A percentile compares a stretch with the other conserved stretches of the same genome.
These are phyloP conservation scores for Dinocampus coccinellae DNA, from an alignment of 2,888 invertebrate species.

Conservation along the genomic window DNA sequence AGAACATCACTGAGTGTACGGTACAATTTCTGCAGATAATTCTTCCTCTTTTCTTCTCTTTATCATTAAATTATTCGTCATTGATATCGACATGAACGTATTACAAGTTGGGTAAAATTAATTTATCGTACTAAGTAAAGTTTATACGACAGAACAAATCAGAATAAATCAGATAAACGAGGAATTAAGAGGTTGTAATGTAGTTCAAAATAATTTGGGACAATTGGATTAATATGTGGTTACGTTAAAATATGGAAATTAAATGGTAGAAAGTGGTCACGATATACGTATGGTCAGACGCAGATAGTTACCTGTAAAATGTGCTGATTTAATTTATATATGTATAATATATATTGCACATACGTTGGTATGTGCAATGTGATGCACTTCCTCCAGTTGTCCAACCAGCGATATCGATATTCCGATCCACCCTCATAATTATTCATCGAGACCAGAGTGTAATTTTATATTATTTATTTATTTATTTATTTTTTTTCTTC, in stretches of 20 bases:
- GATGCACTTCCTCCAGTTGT: not conserved
- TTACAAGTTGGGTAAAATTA: not conserved
- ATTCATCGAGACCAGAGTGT: constrained; percentile 15
- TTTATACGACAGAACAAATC: not conserved
- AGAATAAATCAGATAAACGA: too few species aligned
- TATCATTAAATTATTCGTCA: not conserved
- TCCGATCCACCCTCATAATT: constrained; percentile 26
- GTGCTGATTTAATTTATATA: not conserved
- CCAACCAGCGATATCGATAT: constrained; percentile 12
- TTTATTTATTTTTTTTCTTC: not conserved
- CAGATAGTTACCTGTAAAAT: not conserved
- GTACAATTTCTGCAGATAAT: not conserved
- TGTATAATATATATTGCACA: not conserved
- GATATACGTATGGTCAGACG: constrained; percentile 19
- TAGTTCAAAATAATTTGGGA: not conserved
- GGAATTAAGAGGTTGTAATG: too few species aligned
- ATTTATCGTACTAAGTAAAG: not conserved
- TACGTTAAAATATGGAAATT: not conserved
- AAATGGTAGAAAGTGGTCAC: constrained; percentile 7
- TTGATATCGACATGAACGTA: not conserved
- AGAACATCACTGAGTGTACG: not conserved
- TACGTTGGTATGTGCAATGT: not conserved
- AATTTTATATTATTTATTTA: constrained; percentile 9
- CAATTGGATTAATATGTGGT: constrained; percentile 1
- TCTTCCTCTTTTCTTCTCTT: not conserved